phyloP scores from a whole-genome alignment of 2,113 vertebrate species.

The Actinemys pallida region DNA sequence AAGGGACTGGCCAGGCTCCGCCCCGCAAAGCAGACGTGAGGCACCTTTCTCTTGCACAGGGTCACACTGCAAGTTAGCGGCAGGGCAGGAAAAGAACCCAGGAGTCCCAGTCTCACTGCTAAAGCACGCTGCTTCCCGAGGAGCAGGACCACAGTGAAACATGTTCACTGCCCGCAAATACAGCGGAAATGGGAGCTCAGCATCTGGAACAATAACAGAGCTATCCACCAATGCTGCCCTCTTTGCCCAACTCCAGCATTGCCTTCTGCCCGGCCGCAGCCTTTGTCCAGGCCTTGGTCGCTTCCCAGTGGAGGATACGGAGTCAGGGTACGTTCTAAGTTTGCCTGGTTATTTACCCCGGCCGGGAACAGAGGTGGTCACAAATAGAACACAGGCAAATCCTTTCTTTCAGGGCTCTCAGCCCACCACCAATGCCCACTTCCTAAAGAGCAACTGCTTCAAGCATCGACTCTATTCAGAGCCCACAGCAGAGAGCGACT shows the following conservation, averaged over 20 bases:
- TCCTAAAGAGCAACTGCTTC: neutral
- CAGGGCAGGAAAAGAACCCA: rapidly evolving
- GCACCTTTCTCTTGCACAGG: rapidly evolving
- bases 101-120: neutral
- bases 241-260: neutral
- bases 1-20: no score
- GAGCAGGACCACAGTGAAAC: neutral
- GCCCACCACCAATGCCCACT: neutral
- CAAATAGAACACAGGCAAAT: rapidly evolving
- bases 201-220: neutral
- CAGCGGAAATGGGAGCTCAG: neutral
- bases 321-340: neutral
- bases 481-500: neutral
- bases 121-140: no score
- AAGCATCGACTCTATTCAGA: conserved; percentile 16
- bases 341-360: rapidly evolving
- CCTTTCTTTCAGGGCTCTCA: conserved; percentile 11
- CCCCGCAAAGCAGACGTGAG: rapidly evolving
- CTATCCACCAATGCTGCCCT: neutral
- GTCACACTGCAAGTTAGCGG: rapidly evolving
- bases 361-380: neutral
- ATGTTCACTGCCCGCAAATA: neutral
- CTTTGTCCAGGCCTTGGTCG: neutral
- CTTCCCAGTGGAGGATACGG: rapidly evolving
- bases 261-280: no score